phyloP scores from a whole-genome alignment of 1,140 invertebrate species.

The Metaphire vulgaris region DNA sequence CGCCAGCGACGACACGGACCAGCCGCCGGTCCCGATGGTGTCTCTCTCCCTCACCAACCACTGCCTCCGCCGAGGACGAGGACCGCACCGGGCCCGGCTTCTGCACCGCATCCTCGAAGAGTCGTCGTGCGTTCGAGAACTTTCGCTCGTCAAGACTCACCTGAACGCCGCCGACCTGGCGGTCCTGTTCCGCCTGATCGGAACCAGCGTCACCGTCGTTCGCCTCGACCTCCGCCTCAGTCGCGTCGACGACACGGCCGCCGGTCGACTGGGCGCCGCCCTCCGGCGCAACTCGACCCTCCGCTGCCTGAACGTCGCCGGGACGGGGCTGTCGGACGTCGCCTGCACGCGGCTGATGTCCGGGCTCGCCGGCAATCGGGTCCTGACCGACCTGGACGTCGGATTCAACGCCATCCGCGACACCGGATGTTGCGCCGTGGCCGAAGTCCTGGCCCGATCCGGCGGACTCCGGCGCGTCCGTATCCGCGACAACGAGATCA shows the following conservation, averaged over 20 bases:
- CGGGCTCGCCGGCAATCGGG: conserved; percentile 18
- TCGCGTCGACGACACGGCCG: conserved; percentile 39
- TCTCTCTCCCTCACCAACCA: conserved; percentile 16
- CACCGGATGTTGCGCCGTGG: conserved; percentile 14
- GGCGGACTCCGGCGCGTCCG: conserved; percentile 2
- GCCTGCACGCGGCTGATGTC: conserved; percentile 12
- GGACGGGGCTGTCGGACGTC: conserved; percentile 30
- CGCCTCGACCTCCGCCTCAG: conserved; percentile 45
- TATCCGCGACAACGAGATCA: conserved; percentile 33
- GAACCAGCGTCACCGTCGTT: conserved; percentile 18
- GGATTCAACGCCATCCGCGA: conserved; percentile 26
- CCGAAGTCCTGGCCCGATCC: conserved; percentile 13
- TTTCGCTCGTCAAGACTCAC: conserved; percentile 27
- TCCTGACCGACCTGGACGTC: conserved; percentile 25
- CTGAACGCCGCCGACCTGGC: conserved; percentile 4
- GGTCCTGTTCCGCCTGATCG: conserved; percentile 7
- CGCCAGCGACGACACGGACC: neutral
- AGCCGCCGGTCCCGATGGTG: conserved; percentile 9
- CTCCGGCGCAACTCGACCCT: conserved; percentile 38
- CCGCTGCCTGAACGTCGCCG: conserved; percentile 43
- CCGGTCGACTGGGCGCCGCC: conserved; percentile 34
- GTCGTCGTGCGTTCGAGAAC: conserved; percentile 24
- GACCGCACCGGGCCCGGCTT: neutral
- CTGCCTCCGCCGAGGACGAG: conserved; percentile 7
- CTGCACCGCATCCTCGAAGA: neutral